Evolutionary conservation across 2,797 vertebrate genomes (phyloP), one percentile per base, ranked within the genome.

Genomic region (Parauchenoglanis punctatus): DNA sequence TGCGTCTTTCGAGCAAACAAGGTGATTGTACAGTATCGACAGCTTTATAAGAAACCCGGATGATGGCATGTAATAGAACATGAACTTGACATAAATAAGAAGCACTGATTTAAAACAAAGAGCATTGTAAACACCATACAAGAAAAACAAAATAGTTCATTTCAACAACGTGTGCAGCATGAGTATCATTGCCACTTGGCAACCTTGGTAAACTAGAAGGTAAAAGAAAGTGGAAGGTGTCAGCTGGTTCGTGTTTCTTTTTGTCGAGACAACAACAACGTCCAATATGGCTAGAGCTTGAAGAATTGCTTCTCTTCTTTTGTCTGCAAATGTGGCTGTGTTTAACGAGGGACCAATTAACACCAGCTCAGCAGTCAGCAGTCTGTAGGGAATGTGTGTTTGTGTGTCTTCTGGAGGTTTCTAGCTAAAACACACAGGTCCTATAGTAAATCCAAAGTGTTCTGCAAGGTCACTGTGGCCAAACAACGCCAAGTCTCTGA

Each of bases 401-500:
- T 18, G 1, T 1, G 73, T 81, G 44, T 65, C 23, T 6, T 70
- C 23, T 49, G 11, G 28, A 70, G 13, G 54, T 63, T 75, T 61
- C 94, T 95, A 97, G 92, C 95, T 96, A 93, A 97, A 97, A 92
- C 97, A 97, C 35, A 95, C 96, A 0, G 95, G 95, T 85, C 96
- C 97, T 0, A 97, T 87, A 23, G 94, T 95, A 94, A 97, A 97
- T 68, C 96, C 96, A 81, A 96, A 97, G 75, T 95, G 93, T 91
- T 95, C 95, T 0, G 91, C 91, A 72, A 90, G 3, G 0, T 96
- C 93, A 0, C 93, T 93, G 28, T 94, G 93, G 88, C 96, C 96
- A 63, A 96, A 95, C 56, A 97, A 92, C 0, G 96, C 96, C 90
- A 97, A 87, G 92, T 97, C 96, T 88, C 96, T 94, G 88, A 97